Conservation (phyloP, 1,140 invertebrate species). For the Dendrolimus kikuchii region DNA sequence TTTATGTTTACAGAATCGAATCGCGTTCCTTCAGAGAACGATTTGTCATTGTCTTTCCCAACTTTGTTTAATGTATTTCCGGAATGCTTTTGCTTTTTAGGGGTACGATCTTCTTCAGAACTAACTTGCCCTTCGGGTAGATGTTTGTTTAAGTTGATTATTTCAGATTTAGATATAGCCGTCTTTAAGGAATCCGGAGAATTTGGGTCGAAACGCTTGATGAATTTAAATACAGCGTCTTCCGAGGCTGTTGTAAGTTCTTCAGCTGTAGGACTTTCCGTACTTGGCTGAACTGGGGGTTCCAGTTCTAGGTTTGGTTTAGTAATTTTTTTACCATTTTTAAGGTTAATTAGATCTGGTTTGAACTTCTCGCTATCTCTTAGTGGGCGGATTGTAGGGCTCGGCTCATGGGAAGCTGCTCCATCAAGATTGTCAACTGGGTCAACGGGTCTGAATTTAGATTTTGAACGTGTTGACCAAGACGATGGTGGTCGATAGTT, state of each 20-base stretch:
- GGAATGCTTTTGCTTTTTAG: constrained; percentile 45
- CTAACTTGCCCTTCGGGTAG: constrained; percentile 49
- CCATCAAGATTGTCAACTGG: constrained; percentile 18
- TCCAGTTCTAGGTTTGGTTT: constrained; percentile 24
- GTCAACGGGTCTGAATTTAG: constrained; percentile 7
- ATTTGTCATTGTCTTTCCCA: constrained; percentile 36
- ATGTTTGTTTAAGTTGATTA: constrained; percentile 49
- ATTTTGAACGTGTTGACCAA: constrained; percentile 34
- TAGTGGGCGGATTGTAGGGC: constrained; percentile 23
- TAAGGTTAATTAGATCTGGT: constrained; percentile 1
- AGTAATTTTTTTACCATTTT: constrained; percentile 10
- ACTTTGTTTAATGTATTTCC: constrained; percentile 44
- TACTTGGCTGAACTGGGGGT: constrained; percentile 32
- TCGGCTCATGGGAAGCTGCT: constrained; percentile 22
- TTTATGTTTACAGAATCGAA: constrained; percentile 49
- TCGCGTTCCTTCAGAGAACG: constrained; percentile 23
- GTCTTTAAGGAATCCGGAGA: constrained; percentile 48
- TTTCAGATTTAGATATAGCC: constrained; percentile 53
- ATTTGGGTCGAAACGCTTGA: constrained; percentile 65
- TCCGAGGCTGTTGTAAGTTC: constrained; percentile 16
- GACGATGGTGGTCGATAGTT: constrained; percentile 42
- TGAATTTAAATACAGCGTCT: constrained; percentile 56
- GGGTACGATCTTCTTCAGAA: constrained; percentile 50
- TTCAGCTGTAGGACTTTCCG: constrained; percentile 26
- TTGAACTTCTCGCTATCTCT: constrained; percentile 12